These are phyloP conservation scores for Clostera curtula DNA, from an alignment of 2,888 invertebrate genomes.

Conservation along the genomic window DNA sequence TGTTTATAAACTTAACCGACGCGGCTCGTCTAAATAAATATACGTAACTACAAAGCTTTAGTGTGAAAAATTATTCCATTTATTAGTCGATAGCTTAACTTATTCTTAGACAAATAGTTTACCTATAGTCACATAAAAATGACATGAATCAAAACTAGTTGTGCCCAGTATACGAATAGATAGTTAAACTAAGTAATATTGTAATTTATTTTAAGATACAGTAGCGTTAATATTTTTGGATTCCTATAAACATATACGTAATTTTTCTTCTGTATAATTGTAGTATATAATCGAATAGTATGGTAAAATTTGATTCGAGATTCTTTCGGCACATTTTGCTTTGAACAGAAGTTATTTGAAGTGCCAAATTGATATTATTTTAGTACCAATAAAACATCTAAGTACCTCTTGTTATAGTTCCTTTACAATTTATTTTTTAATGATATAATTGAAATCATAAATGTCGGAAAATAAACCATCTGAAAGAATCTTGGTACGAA, in stretches of 20 bases:
- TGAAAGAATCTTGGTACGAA: slow-evolving; percentile 57
- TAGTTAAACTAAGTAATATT: slow-evolving; percentile 61
- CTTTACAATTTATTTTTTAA: slow-evolving; percentile 33
- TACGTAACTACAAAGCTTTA: slow-evolving; percentile 72
- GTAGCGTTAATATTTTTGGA: slow-evolving; percentile 74
- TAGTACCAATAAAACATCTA: slow-evolving; percentile 36
- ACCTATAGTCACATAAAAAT: slow-evolving; percentile 71
- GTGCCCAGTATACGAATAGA: slow-evolving; percentile 76
- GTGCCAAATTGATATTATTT: slow-evolving; percentile 64
- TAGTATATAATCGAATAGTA: slow-evolving; percentile 21
- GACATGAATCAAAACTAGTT: slow-evolving; percentile 74
- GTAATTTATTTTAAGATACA: slow-evolving; percentile 73
- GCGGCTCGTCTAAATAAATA: slow-evolving; percentile 47
- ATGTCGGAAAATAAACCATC: slow-evolving; percentile 11
- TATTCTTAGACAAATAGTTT: slow-evolving; percentile 70
- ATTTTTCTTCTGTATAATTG: slow-evolving; percentile 55
- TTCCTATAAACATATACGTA: slow-evolving; percentile 75
- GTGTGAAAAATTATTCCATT: slow-evolving; percentile 70
- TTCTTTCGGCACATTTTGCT: slow-evolving; percentile 45
- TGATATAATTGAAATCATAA: slow-evolving; percentile 27
- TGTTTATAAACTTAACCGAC: slow-evolving; percentile 16
- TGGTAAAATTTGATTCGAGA: slow-evolving; percentile 46
- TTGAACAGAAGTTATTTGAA: slow-evolving; percentile 42
- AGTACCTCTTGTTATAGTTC: slow-evolving; percentile 51
- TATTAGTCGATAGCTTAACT: slow-evolving; percentile 70